A percentile compares a stretch with the other conserved stretches of the same genome.
These are phyloP conservation scores for Tillus elongatus DNA, from an alignment of 2,888 invertebrate genomes.

Conservation along the genomic window DNA sequence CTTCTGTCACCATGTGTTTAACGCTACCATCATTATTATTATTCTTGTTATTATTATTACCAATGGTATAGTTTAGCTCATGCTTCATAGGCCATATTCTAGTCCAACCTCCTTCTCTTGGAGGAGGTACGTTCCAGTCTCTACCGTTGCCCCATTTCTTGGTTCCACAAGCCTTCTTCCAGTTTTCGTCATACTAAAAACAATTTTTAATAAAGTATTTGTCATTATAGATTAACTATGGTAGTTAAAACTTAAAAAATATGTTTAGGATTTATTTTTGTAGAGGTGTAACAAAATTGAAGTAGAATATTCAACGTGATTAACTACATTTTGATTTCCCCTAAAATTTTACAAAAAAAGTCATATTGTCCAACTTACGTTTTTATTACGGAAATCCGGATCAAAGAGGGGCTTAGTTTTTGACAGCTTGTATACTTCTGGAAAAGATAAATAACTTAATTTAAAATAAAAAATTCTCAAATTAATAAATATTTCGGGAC, in stretches of 20 bases:
- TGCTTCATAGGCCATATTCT: conserved; percentile 57
- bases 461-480: not conserved
- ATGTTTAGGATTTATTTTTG: too few species aligned
- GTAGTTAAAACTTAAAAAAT: not conserved
- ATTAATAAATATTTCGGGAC: too few species aligned
- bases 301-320: too few species aligned
- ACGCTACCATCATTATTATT: conserved; percentile 12
- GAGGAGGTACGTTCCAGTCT: conserved; percentile 56
- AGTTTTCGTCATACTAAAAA: conserved; percentile 30
- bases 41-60: conserved; percentile 16
- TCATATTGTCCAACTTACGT: too few species aligned
- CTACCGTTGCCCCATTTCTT: conserved; percentile 62
- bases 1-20: conserved; percentile 33
- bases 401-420: not conserved
- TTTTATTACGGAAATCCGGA: too few species aligned
- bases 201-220: too few species aligned
- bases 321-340: too few species aligned
- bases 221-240: not conserved
- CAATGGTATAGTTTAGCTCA: conserved; percentile 21
- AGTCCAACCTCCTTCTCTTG: conserved; percentile 66
- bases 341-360: too few species aligned
- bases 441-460: not conserved
- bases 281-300: too few species aligned
- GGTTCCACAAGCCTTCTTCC: conserved; percentile 39
- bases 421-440: not conserved